phyloP scores from a whole-genome alignment of 2,113 vertebrate species.

The Tetraodon nigroviridis region DNA sequence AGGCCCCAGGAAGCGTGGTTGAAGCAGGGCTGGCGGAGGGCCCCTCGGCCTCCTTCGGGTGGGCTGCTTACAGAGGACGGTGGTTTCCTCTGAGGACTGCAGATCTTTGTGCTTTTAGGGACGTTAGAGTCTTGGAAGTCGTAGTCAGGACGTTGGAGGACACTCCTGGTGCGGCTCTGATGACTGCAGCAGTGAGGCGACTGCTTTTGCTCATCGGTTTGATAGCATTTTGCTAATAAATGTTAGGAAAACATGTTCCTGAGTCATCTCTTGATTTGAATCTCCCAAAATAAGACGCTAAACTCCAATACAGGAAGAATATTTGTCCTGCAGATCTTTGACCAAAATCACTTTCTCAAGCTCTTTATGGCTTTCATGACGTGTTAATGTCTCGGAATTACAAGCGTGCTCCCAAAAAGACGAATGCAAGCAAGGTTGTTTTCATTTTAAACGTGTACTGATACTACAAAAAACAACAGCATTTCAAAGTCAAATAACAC shows the following conservation, averaged over 20 bases:
- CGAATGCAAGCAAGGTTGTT: not conserved
- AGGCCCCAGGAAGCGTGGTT: not conserved
- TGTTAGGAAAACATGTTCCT: not conserved
- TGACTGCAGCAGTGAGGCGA: no score
- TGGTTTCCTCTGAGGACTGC: not conserved
- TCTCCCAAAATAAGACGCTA: not conserved
- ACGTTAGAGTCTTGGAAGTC: not conserved
- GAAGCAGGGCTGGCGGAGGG: not conserved
- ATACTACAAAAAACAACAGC: conserved; percentile 2
- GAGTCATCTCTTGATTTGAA: no score
- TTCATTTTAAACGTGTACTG: conserved; percentile 2
- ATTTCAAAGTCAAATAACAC: not conserved
- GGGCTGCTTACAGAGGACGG: not conserved
- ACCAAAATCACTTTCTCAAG: no score
- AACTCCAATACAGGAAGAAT: no score
- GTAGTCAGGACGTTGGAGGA: conserved; percentile 14
- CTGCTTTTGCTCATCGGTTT: no score
- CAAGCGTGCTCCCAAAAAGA: conserved; percentile 9
- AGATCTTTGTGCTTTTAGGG: not conserved
- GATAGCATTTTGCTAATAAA: not conserved
- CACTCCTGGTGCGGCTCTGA: conserved; percentile 1
- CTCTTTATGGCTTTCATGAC: not conserved
- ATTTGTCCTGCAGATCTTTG: no score
- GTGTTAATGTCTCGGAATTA: not conserved
- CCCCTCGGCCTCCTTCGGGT: not conserved